These are phyloP conservation scores for Bimastos eiseni DNA, from an alignment of 2,888 invertebrate species.

Conservation along the genomic window DNA sequence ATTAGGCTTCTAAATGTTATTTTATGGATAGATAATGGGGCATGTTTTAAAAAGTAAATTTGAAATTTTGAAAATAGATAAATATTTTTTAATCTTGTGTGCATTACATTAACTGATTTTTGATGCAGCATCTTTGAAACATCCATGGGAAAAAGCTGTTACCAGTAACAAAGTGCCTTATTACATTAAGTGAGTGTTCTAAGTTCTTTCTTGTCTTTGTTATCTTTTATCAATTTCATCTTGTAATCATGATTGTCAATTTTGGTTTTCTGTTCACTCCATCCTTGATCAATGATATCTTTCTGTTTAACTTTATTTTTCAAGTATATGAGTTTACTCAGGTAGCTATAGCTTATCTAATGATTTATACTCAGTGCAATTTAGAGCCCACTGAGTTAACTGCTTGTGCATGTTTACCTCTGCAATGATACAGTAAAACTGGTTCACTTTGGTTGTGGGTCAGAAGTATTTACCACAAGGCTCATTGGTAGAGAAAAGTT, in stretches of 20 bases:
- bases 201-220: neutral
- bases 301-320: no score
- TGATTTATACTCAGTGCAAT: no score
- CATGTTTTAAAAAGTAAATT: neutral
- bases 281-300: conserved; percentile 1
- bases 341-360: no score
- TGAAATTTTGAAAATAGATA: neutral
- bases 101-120: neutral
- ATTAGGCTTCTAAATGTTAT: neutral
- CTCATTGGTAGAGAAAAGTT: no score
- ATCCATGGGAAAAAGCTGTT: conserved; percentile 56
- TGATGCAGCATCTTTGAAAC: conserved; percentile 38
- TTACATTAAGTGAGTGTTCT: conserved; percentile 53
- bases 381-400: no score
- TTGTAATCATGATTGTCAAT: neutral
- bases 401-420: no score
- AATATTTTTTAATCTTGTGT: neutral
- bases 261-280: neutral
- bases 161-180: conserved; percentile 54
- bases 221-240: neutral
- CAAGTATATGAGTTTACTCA: no score
- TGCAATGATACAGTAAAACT: no score
- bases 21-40: neutral
- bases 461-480: no score
- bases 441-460: no score